Base-by-base conservation (phyloP, 2,888 invertebrate species). In the Aphodius granarius region DNA sequence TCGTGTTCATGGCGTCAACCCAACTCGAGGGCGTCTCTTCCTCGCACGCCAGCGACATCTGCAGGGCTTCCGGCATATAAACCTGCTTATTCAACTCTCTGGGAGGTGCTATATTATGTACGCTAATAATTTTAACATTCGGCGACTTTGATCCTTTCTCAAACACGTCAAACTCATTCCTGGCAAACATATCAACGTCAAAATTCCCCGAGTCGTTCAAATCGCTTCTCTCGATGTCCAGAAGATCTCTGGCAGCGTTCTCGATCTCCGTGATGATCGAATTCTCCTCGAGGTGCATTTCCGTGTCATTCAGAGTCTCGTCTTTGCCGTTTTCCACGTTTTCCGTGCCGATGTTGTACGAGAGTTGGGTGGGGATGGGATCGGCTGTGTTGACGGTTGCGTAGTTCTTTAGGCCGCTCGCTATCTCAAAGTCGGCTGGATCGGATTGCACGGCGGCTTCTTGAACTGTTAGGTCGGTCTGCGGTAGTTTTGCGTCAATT, bases 1-100 rank as follows among this genome's bases (percentile, higher is more conserved):
- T 91, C 74, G 94, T 86, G 3, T 92, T 91, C 79, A 91, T 92
- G 0, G 93, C 93, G 82, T 94, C 93, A 1, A 93, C 89, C 94
- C 94, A 94, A 0, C 93, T 92, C 0, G 92, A 91, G 77, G 94
- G 92, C 64, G 93, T 88, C 85, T 94, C 94, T 78, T 94, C 91
- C 83, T 94, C 94, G 62, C 93, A 92, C 0, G 94, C 94, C 80
- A 93, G 87, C 3, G 94, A 93, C 80, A 94, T 86, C 82, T 94
- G 92, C 81, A 94, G 89, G 0, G 94, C 94, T 86, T 90, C 91
- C 0, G 89, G 89, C 70, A 88, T 87, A 71, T 85, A 84, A 64
- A 85, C 78, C 78, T 85, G 85, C 63, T 85, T 83, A 72, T 83
- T 80, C 72, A 85, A 78, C 72, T 81, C 78, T 22, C 71, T 74